Evolutionary conservation across 2,797 vertebrate species (phyloP).

Genomic region (Anabas testudineus): DNA sequence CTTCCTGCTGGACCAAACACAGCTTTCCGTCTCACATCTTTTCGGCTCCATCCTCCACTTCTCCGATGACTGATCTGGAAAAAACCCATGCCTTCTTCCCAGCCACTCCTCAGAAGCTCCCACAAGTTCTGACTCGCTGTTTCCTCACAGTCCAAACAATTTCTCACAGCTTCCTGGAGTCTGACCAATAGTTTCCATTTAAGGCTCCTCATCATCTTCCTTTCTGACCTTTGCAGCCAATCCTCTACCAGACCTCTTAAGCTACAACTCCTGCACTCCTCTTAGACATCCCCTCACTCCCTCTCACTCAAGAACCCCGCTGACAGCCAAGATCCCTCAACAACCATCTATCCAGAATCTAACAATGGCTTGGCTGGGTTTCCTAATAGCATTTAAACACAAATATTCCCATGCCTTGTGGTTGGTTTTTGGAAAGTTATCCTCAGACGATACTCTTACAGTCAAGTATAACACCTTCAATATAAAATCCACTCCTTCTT

Average conservation of each 20-base stretch:
- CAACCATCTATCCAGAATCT: constrained; percentile 15
- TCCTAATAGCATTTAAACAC: constrained; percentile 42
- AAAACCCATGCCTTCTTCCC: constrained; percentile 30
- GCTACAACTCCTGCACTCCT: constrained; percentile 40
- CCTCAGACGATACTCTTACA: background rate
- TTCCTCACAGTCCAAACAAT: constrained; percentile 48
- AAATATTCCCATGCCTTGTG: constrained; percentile 18
- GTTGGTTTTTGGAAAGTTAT: constrained; percentile 28
- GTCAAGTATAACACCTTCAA: constrained; percentile 10
- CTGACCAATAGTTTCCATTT: constrained; percentile 62
- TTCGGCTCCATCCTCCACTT: constrained; percentile 28
- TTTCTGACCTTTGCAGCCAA: constrained; percentile 52
- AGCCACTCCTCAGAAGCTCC: constrained; percentile 48
- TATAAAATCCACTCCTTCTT: constrained; percentile 17
- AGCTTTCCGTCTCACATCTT: constrained; percentile 24
- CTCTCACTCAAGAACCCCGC: background rate
- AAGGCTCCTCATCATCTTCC: constrained; percentile 27
- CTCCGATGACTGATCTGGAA: constrained; percentile 31
- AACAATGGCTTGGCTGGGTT: constrained; percentile 21
- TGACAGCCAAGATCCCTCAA: background rate
- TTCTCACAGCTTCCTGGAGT: constrained; percentile 54
- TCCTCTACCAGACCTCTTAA: constrained; percentile 33
- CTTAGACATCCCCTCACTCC: background rate
- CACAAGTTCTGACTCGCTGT: constrained; percentile 50
- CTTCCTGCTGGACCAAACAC: constrained; percentile 41